Evolutionary conservation across 1,140 invertebrate genomes (phyloP).

Genomic region (Lamellibrachia luymesi): DNA sequence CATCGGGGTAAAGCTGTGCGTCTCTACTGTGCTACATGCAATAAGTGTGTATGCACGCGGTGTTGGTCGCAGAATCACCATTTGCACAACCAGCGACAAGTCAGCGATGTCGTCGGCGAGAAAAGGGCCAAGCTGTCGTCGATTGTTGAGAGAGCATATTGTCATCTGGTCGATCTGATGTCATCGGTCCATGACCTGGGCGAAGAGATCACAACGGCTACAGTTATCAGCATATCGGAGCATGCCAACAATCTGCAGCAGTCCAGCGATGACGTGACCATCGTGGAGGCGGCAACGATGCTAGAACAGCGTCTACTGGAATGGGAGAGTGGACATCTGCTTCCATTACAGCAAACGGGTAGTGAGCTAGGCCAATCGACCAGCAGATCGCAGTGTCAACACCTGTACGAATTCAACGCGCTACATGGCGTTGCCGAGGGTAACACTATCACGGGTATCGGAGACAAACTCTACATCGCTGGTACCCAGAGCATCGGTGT

Average conservation of each 20-base stretch:
- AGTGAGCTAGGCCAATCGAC: neutral
- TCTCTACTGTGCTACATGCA: neutral
- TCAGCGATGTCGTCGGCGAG: neutral
- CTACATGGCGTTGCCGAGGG: neutral
- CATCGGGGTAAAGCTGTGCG: neutral
- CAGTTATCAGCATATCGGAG: neutral
- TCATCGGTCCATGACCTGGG: neutral
- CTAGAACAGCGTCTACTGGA: neutral
- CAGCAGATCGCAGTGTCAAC: neutral
- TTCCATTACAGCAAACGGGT: neutral
- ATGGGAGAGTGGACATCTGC: neutral
- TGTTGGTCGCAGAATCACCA: neutral
- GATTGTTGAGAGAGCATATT: neutral
- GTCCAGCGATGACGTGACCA: neutral
- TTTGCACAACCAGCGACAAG: neutral
- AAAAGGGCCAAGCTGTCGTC: neutral
- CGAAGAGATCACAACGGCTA: neutral
- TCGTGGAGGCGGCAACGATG: neutral
- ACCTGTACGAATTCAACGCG: neutral
- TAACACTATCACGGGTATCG: neutral
- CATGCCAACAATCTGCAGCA: neutral
- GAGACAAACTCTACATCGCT: neutral
- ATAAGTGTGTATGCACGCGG: neutral
- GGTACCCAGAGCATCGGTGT: neutral
- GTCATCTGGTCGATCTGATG: neutral